Evolutionary conservation across 2,113 vertebrate species (phyloP), one percentile per base, ranked within the genome.

Genomic region (Pyxicephalus adspersus): DNA sequence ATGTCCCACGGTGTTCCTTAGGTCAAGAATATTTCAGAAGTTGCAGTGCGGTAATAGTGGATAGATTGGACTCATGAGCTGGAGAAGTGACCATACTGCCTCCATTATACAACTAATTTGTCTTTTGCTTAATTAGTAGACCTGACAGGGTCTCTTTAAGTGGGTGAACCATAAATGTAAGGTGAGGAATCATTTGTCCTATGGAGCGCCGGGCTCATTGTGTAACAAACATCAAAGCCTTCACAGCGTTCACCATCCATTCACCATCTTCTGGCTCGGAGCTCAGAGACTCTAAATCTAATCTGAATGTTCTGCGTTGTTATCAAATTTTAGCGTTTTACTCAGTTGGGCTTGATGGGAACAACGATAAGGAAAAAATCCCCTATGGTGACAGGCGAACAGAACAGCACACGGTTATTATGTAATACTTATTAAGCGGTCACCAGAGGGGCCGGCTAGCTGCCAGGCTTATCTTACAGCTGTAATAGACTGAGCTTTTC

Each of bases 301-400:
- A 26, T 76, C 15, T 60, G 73, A 76, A 51, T 76, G 73, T 50
- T 63, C 73, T 58, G 19, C 6, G 2, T n/a, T 60, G 28, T 50
- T 76, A 76, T 63, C 73, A 61, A 29, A 76, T 76, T 76, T 45
- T 2, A 5, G 38, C 58, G 5, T 16, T 29, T 51, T 23, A 63
- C 11, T 58, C 19, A 17, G 52, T 73, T 74, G 54, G 71, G 54
- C 31, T 74, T 60, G 29, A 74, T 74, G 54, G 58, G 8, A 18
- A 55, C n/a, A 38, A n/a, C 3, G 28, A 60, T 58, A 18, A 60
- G 23, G 19, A 38, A 8, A 28, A 58, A 18, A 23, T 34, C 28
- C 71, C 28, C 54, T 28, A 2, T 5, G 1, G 71, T 73, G 26
- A 34, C 51, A 55, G 26, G 26, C 51, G 57, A 26, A 57, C 50